Conservation (phyloP, 2,113 vertebrate species). For the Taurulus bubalis region DNA sequence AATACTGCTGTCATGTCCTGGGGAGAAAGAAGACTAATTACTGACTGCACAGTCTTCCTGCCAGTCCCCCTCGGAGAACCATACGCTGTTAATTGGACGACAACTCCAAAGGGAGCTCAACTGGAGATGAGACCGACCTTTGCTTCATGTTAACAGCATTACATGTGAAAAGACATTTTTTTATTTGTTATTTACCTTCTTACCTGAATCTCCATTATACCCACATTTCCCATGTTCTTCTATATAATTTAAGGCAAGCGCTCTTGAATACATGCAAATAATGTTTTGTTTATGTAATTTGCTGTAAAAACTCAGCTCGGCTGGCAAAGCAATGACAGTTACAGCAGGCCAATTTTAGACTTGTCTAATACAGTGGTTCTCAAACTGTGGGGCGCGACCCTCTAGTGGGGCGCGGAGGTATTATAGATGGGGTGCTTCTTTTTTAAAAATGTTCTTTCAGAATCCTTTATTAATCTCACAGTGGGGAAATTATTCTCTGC, state of each 20-base stretch:
- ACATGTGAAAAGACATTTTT: conserved; percentile 33
- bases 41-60: conserved; percentile 72
- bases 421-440: too few species aligned
- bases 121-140: conserved; percentile 65
- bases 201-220: conserved; percentile 12
- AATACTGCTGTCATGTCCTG: conserved; percentile 76
- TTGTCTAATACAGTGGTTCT: too few species aligned
- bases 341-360: too few species aligned
- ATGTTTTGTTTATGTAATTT: background rate
- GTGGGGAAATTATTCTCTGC: too few species aligned
- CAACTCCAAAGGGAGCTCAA: conserved; percentile 68
- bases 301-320: background rate
- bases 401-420: too few species aligned
- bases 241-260: background rate
- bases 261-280: background rate
- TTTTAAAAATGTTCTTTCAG: too few species aligned
- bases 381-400: too few species aligned
- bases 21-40: conserved; percentile 80
- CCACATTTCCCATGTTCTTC: background rate
- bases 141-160: conserved; percentile 58
- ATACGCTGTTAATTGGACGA: conserved; percentile 72
- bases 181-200: conserved; percentile 14
- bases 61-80: conserved; percentile 69
- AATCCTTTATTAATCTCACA: too few species aligned
- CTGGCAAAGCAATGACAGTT: background rate